Conservation (phyloP, 2,797 vertebrate species). For the Gymnopithys bicolor region DNA sequence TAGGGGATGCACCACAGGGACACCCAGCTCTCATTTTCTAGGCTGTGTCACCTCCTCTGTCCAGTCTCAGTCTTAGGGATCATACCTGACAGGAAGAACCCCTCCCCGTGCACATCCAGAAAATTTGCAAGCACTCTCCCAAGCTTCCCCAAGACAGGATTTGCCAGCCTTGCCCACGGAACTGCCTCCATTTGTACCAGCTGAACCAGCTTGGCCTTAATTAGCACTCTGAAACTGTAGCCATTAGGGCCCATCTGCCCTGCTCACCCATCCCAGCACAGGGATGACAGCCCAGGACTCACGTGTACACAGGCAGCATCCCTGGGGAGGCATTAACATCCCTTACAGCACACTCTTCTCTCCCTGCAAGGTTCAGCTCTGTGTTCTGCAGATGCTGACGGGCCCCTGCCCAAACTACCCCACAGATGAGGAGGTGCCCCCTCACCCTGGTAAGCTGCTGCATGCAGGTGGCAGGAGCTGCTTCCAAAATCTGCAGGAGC, state of each 20-base stretch:
- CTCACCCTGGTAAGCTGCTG: not conserved
- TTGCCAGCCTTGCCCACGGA: not conserved
- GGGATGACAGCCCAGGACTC: not conserved
- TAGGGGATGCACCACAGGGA: not conserved
- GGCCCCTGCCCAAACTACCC: not conserved
- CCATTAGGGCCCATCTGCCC: not conserved
- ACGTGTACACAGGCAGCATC: fast-evolving
- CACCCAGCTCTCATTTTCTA: not conserved
- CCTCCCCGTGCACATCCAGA: not conserved
- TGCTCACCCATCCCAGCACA: not conserved
- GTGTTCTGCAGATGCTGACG: not conserved
- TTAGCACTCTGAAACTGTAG: not conserved
- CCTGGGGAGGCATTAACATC: not conserved
- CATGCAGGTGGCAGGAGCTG: not conserved
- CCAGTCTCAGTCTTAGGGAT: not conserved
- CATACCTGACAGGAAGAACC: not conserved
- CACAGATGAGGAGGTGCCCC: not conserved
- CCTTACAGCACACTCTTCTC: not conserved
- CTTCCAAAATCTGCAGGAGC: not conserved
- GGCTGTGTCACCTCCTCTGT: not conserved
- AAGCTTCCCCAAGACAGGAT: not conserved
- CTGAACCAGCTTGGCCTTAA: not conserved
- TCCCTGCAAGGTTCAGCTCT: not conserved
- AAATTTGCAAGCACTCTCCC: not conserved
- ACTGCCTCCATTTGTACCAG: not conserved